Evolutionary conservation across 1,140 invertebrate species (phyloP), one percentile per base, ranked within the genome.

Genomic region (Hestina assimilis): DNA sequence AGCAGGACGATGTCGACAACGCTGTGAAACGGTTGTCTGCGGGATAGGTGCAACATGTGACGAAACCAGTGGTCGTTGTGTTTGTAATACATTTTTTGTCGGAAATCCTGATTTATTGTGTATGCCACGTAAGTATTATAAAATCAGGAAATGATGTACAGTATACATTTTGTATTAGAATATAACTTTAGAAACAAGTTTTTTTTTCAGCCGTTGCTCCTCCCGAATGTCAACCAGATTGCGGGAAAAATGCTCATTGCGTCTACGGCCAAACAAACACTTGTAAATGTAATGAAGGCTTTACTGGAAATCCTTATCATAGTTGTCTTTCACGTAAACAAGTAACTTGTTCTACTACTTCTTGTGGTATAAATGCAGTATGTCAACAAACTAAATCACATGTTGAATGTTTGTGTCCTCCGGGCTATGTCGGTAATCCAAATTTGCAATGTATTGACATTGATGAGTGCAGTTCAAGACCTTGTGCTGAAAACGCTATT

Each of bases 71-170:
- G 96, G 96, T 57, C 94, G 93, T 84, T 98, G 96, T 85, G 90
- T 96, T 17, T 98, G 96, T 76, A 92, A 96, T 77, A 92, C 94
- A 1, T 95, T 94, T 71, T 97, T 97, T 78, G 91, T 96, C 55
- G 96, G 96, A 63, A 96, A 97, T 85, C 95, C 96, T 0, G 94
- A 96, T 71, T 86, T 96, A 5, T 89, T 97, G 15, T 97, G 96
- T 76, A 96, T 97, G 92, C 96, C 96, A 76, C 96, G 94, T 95
- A 92, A 95, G 94, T 94, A 28, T 29, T 48, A 28, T 45, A 29
- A 0, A 8, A 8, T 4, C 12, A n/a, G 3, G 11, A 46, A 31
- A 26, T 29, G 4, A 19, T 14, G 8, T 5, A 38, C 15, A 23
- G 5, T 17, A 9, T 42, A 7, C n/a, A 12, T 35, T 11, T 19